A percentile compares a stretch with the other conserved stretches of the same genome.
Evolutionary conservation across 2,888 invertebrate genomes (phyloP).

Genomic region (Heliconius ethilla): DNA sequence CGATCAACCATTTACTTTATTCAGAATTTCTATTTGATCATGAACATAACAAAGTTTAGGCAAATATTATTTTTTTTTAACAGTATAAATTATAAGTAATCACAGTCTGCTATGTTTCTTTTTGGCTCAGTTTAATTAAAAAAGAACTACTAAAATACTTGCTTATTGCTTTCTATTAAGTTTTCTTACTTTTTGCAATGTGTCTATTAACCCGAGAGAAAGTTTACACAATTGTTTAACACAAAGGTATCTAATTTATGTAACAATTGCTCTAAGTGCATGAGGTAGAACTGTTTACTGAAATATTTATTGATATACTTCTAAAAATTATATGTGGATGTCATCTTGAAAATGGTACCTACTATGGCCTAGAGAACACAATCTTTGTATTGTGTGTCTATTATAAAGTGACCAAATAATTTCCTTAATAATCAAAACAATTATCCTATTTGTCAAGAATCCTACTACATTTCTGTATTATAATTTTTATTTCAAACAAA

Average conservation of each 20-base stretch:
- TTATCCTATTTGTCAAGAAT: no score
- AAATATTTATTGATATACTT: constrained; percentile 39
- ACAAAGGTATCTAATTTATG: constrained; percentile 37
- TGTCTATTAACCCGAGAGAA: not conserved
- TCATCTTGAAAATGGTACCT: not conserved
- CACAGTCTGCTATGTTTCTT: not conserved
- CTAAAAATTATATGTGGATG: constrained; percentile 31
- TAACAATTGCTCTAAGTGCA: constrained; percentile 42
- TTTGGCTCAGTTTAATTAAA: not conserved
- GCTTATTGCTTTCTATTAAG: not conserved
- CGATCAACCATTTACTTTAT: no score
- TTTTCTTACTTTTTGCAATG: not conserved
- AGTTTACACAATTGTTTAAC: constrained; percentile 29
- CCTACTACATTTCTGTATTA: no score
- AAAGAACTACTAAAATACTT: no score
- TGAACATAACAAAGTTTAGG: no score
- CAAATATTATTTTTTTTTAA: no score
- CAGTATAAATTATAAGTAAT: no score
- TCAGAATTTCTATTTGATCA: no score
- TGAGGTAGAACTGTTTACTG: constrained; percentile 38
- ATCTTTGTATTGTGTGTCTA: not conserved
- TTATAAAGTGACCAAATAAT: not conserved
- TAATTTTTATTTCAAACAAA: no score
- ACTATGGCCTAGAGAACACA: not conserved
- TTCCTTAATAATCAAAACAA: no score